Conservation (phyloP, 2,888 invertebrate genomes). For the Ischnura elegans region DNA sequence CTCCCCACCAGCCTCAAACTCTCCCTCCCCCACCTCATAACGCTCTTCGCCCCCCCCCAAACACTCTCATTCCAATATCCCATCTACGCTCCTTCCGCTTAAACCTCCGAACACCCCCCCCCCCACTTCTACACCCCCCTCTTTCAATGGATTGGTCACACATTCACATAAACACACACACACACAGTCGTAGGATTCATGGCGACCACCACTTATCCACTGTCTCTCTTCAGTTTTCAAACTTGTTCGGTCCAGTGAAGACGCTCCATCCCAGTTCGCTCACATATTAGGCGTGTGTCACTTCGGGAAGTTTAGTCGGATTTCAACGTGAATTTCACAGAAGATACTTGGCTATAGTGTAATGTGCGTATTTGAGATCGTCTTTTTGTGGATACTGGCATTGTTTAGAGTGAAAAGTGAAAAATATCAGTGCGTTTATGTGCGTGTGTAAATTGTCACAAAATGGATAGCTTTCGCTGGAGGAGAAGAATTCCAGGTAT, state of each 20-base stretch:
- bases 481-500: no score
- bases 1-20: neutral
- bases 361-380: neutral
- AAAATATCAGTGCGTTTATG: neutral
- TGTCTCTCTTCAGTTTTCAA: constrained; percentile 61
- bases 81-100: constrained; percentile 27
- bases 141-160: neutral
- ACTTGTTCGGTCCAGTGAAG: constrained; percentile 64
- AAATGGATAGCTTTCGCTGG: neutral
- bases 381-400: neutral
- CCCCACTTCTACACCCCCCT: neutral
- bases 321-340: neutral
- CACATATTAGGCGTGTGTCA: neutral
- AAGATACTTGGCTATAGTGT: neutral
- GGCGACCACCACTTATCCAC: constrained; percentile 12
- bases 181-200: constrained; percentile 22
- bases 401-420: neutral
- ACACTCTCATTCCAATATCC: neutral
- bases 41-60: neutral
- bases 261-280: constrained; percentile 29
- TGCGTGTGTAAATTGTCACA: neutral
- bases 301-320: neutral
- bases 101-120: constrained; percentile 20
- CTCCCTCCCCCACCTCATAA: neutral
- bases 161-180: neutral